Conservation (phyloP, 2,113 vertebrate species). For the Phoxinus phoxinus region DNA sequence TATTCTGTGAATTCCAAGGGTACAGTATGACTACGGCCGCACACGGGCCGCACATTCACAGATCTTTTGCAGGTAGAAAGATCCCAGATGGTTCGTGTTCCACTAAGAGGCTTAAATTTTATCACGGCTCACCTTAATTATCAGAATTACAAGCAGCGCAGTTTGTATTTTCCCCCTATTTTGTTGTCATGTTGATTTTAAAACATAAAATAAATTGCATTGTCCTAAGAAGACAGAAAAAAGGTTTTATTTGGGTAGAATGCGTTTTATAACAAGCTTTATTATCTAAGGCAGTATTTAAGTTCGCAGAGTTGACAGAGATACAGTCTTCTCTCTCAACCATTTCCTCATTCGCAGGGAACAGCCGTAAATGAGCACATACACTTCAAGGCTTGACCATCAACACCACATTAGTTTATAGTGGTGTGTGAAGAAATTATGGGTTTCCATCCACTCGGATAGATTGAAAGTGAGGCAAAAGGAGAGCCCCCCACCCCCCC, state of each 20-base stretch:
- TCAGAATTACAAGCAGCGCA: constrained; percentile 52
- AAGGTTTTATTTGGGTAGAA: background rate
- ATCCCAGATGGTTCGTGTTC: constrained; percentile 74
- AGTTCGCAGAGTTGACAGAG: constrained; percentile 58
- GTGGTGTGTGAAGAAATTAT: constrained; percentile 32
- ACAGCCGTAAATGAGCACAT: constrained; percentile 38
- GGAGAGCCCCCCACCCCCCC: background rate
- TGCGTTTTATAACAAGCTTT: constrained; percentile 32
- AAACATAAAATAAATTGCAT: background rate
- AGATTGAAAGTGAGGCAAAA: constrained; percentile 16
- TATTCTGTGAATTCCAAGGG: constrained; percentile 59
- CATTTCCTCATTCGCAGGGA: constrained; percentile 40
- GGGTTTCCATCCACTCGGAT: constrained; percentile 5
- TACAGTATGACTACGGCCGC: constrained; percentile 49
- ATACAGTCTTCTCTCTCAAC: constrained; percentile 57
- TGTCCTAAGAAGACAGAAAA: background rate
- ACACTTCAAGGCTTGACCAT: constrained; percentile 27
- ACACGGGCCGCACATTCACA: constrained; percentile 43
- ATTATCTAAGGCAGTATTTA: constrained; percentile 46
- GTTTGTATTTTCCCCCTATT: background rate
- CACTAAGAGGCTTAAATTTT: constrained; percentile 78
- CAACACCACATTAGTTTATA: constrained; percentile 43
- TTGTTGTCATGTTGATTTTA: background rate
- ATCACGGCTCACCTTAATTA: constrained; percentile 74
- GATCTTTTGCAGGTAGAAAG: constrained; percentile 53